Base-by-base conservation (phyloP, 2,113 vertebrate genomes). In the Osmerus eperlanus region DNA sequence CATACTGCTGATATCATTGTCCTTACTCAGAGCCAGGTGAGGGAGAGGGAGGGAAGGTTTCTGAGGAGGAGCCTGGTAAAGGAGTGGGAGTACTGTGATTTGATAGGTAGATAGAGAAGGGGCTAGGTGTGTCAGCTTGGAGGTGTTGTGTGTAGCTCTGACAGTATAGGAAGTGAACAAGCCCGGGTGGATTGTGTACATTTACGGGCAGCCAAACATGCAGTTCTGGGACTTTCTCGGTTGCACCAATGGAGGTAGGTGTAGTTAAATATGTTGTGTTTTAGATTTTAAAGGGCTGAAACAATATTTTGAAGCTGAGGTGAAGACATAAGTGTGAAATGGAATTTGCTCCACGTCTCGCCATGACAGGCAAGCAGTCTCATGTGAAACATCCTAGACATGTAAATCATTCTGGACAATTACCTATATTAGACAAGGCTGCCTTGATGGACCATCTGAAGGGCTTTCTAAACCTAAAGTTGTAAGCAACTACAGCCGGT, bases 201-300 rank as follows among this genome's bases (percentile, higher is more conserved):
- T 9, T 64, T 36, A 36, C 29, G 72, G 32, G 14, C 15, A 36
- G 62, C 14, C 75, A 60, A 60, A 67, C 68, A 91, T 91, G 89
- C 89, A 89, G 76, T 91, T 91, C 78, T 89, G 85, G 86, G 85
- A 89, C 78, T 79, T 90, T 77, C 76, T 91, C 23, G 83, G 87
- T 80, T 91, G 89, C 82, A 83, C 86, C 76, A 83, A 74, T 70
- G 78, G 81, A 89, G 89, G 89, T 91, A 91, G 28, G 84, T 75
- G 65, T n/a, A 6, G 3, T 79, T 47, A 2, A 47, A 47, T 47
- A 12, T 47, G 32, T 36, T 6, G 32, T 7, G 41, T 11, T 47
- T 47, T 12, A 47, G 41, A 47, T 47, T 2, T 47, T 9, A 47
- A 47, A 47, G 41, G 74, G 80, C 76, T 85, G 81, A 84, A 74